Conservation (phyloP, 2,797 vertebrate genomes). For the Anniella stebbinsi region DNA sequence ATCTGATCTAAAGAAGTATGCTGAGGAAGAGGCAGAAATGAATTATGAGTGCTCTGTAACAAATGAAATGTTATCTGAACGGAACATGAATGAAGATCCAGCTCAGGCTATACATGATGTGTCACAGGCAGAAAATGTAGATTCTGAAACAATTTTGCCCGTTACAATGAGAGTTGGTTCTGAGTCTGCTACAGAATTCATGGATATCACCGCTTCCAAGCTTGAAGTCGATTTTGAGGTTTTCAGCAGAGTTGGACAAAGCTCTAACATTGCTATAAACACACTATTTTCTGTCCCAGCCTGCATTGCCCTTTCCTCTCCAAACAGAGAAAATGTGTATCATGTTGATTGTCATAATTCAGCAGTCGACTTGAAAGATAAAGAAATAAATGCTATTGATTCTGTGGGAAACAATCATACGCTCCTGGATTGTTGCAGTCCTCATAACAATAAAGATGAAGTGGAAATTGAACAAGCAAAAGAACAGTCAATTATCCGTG, state of each 20-base stretch:
- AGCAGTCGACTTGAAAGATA: slow-evolving; percentile 36
- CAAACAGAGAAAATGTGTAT: slow-evolving; percentile 7
- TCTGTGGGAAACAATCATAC: slow-evolving; percentile 9
- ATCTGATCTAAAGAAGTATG: background rate
- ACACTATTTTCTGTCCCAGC: accelerated
- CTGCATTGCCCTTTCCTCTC: background rate
- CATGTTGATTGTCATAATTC: background rate
- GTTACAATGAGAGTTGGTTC: background rate
- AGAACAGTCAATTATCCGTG: background rate
- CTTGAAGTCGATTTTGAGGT: background rate
- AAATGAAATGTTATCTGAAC: background rate
- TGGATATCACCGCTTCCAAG: background rate
- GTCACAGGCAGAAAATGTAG: background rate
- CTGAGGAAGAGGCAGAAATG: background rate
- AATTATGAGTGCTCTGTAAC: background rate
- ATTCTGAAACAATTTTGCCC: background rate
- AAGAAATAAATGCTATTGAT: slow-evolving; percentile 24
- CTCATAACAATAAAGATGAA: slow-evolving; percentile 37
- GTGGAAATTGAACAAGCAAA: background rate
- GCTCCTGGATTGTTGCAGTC: slow-evolving; percentile 27
- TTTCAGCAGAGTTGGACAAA: background rate
- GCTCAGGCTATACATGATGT: slow-evolving; percentile 8
- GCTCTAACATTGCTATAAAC: background rate
- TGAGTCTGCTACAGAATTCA: background rate
- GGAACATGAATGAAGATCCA: background rate